Evolutionary conservation across 1,140 invertebrate genomes (phyloP).

Genomic region (Druon quercuslanigerum): DNA sequence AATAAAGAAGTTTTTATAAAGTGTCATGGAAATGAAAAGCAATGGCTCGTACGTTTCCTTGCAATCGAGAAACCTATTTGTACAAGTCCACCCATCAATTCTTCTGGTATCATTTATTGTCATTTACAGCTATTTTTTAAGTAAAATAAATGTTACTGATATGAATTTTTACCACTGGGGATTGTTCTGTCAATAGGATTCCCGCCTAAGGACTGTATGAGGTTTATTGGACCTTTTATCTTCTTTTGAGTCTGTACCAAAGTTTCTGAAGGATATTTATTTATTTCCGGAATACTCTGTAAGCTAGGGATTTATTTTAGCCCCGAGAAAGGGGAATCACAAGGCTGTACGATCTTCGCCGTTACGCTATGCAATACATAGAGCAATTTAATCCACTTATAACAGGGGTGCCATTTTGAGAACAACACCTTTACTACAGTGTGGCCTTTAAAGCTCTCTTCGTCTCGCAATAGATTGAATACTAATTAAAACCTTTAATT

Average conservation of each 20-base stretch:
- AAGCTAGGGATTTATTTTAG: constrained; percentile 26
- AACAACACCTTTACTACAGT: constrained; percentile 6
- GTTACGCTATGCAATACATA: constrained; percentile 15
- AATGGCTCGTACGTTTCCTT: too few relatives aligned
- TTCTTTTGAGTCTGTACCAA: constrained; percentile 8
- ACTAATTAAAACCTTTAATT: neutral
- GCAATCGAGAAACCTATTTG: constrained; percentile 27
- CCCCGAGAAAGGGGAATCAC: neutral
- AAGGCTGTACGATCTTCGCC: constrained; percentile 15
- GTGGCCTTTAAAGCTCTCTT: neutral
- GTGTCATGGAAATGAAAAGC: too few relatives aligned
- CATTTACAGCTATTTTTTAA: neutral
- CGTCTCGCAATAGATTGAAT: neutral
- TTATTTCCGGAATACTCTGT: constrained; percentile 20
- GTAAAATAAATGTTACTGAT: constrained; percentile 10
- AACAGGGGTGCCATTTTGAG: constrained; percentile 1
- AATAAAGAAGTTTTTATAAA: too few relatives aligned
- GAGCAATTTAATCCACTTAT: constrained; percentile 26
- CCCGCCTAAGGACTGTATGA: neutral
- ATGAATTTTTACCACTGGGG: constrained; percentile 1
- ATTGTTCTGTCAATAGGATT: constrained; percentile 22
- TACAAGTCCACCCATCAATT: neutral
- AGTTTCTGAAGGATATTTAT: constrained; percentile 24
- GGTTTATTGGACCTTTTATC: constrained; percentile 22
- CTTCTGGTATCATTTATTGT: neutral